Conservation (phyloP, 2,888 invertebrate species). For the Rhagonycha fulva region DNA sequence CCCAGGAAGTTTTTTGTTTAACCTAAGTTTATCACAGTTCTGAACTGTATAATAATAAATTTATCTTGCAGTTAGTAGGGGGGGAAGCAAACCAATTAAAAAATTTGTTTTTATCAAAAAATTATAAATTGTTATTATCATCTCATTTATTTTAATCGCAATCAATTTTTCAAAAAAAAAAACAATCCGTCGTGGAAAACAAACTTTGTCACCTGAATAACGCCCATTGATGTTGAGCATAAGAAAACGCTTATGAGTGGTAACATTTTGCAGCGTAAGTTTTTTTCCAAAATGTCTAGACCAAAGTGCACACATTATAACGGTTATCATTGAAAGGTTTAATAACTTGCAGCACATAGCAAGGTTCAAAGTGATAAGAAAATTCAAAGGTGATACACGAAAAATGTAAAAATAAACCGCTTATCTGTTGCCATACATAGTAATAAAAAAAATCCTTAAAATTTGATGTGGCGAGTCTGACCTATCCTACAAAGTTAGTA, state of each 20-base stretch:
- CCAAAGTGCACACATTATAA: neutral
- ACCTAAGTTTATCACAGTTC: neutral
- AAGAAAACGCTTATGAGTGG: neutral
- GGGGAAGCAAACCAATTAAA: neutral
- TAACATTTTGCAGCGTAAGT: neutral
- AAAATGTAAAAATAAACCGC: slow-evolving; percentile 5
- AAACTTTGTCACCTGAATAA: neutral
- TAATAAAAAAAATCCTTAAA: slow-evolving; percentile 1
- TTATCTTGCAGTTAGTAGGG: neutral
- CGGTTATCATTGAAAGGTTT: neutral
- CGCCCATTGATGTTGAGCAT: neutral
- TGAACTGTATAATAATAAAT: no score
- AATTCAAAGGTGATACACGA: neutral
- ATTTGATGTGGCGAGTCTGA: slow-evolving; percentile 6
- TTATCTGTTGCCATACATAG: slow-evolving; percentile 2
- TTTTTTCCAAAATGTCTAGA: neutral
- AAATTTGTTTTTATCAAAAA: neutral
- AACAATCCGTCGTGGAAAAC: no score
- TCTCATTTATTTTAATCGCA: neutral
- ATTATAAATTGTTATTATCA: neutral
- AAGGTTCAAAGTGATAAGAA: neutral
- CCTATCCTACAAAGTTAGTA: slow-evolving; percentile 25
- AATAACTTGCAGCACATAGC: neutral
- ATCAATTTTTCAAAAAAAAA: neutral
- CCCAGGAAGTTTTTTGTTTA: neutral